Conservation (phyloP, 2,888 invertebrate genomes). For the Hymenopus coronatus region DNA sequence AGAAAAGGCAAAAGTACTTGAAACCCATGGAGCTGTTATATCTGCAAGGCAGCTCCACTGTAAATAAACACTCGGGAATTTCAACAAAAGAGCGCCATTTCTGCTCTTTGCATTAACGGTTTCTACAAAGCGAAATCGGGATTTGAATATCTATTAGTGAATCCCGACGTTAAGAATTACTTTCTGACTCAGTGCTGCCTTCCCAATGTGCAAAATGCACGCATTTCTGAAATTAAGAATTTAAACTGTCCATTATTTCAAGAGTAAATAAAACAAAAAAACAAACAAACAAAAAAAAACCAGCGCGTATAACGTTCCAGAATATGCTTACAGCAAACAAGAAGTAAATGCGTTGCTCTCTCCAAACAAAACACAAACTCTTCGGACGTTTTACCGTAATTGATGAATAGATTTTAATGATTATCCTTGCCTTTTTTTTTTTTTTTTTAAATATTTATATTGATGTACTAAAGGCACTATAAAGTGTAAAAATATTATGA, state of each 20-base stretch:
- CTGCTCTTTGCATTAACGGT: neutral
- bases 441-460: too few species aligned
- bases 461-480: too few species aligned
- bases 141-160: neutral
- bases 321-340: too few species aligned
- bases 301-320: too few species aligned
- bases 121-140: neutral
- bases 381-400: too few species aligned
- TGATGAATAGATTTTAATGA: too few species aligned
- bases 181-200: neutral
- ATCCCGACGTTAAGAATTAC: neutral
- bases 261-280: neutral
- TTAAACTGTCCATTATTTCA: neutral
- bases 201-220: neutral
- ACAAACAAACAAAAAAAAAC: too few species aligned
- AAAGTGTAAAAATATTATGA: too few species aligned
- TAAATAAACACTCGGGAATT: neutral
- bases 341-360: too few species aligned
- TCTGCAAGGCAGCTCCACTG: neutral
- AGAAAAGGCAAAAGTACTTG: neutral
- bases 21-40: neutral
- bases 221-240: neutral
- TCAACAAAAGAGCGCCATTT: neutral
- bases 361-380: too few species aligned
- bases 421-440: too few species aligned